These are phyloP conservation scores for Amorpha juglandis DNA, from an alignment of 2,888 invertebrate species.

Conservation along the genomic window DNA sequence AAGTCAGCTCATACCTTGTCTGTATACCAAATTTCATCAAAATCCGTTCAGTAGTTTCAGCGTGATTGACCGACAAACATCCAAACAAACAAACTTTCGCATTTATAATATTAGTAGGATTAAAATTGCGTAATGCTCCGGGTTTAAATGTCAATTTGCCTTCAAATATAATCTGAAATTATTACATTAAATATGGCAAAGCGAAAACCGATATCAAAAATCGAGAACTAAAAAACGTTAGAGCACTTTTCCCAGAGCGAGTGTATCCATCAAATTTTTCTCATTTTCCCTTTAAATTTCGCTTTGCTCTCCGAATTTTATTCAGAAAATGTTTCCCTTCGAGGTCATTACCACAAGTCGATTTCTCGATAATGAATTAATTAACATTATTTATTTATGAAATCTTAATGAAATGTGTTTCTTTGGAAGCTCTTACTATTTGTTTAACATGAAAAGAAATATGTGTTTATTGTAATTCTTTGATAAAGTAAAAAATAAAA, in stretches of 20 bases:
- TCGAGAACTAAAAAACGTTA: slow-evolving; percentile 18
- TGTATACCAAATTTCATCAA: too few relatives aligned
- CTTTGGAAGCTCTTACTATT: background rate
- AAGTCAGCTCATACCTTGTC: too few relatives aligned
- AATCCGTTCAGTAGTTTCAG: too few relatives aligned
- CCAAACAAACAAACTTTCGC: too few relatives aligned
- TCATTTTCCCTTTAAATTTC: slow-evolving; percentile 43
- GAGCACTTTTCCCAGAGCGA: slow-evolving; percentile 25
- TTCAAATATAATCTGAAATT: background rate
- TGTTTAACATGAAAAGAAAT: background rate
- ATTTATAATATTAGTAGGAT: too few relatives aligned
- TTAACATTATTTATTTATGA: background rate
- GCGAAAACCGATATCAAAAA: slow-evolving; percentile 24
- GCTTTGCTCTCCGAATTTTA: slow-evolving; percentile 37
- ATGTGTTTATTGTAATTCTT: background rate
- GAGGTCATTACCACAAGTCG: slow-evolving; percentile 16
- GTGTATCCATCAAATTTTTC: slow-evolving; percentile 39
- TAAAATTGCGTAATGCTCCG: background rate
- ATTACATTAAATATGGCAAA: slow-evolving; percentile 8
- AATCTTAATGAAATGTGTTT: background rate
- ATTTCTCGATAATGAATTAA: slow-evolving; percentile 10
- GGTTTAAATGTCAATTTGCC: slow-evolving; percentile 5
- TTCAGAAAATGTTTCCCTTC: slow-evolving; percentile 29
- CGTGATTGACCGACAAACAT: too few relatives aligned
- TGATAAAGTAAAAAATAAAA: too few relatives aligned